phyloP scores from a whole-genome alignment of 2,797 vertebrate genomes.

The Astyanax mexicanus region DNA sequence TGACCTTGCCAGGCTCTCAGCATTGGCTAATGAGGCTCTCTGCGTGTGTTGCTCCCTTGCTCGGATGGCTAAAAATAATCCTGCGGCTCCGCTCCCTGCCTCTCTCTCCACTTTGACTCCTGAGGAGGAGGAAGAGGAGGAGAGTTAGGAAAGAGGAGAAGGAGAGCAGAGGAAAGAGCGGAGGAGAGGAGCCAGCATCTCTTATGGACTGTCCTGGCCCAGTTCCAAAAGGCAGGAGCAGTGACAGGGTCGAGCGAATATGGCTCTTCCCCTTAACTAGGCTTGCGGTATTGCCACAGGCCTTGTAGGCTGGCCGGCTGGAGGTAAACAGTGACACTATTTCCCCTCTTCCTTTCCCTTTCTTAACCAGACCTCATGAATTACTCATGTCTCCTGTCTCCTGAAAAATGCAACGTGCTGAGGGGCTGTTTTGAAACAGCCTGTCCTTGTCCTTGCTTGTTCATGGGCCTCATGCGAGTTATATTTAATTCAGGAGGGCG shows the following conservation, averaged over 20 bases:
- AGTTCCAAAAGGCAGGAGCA: slow-evolving; percentile 40
- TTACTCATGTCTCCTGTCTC: slow-evolving; percentile 59
- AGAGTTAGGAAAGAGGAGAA: background rate
- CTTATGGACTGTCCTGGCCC: slow-evolving; percentile 17
- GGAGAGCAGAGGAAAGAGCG: background rate
- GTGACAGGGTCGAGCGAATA: slow-evolving; percentile 46
- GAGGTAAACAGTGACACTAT: slow-evolving; percentile 58
- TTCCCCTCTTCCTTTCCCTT: slow-evolving; percentile 42
- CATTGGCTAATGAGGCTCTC: slow-evolving; percentile 38
- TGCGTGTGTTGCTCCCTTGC: slow-evolving; percentile 20
- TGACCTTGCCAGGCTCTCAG: slow-evolving; percentile 29
- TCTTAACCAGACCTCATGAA: slow-evolving; percentile 59
- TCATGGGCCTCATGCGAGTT: slow-evolving; percentile 51
- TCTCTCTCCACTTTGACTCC: background rate
- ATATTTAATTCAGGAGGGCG: slow-evolving; percentile 52
- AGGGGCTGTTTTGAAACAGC: slow-evolving; percentile 57
- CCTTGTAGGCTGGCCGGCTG: slow-evolving; percentile 43
- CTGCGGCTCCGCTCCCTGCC: slow-evolving; percentile 5
- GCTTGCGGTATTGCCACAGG: slow-evolving; percentile 44
- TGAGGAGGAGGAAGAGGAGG: slow-evolving; percentile 21
- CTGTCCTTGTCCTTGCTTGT: slow-evolving; percentile 61
- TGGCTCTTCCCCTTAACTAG: slow-evolving; percentile 51
- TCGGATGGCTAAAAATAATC: slow-evolving; percentile 47
- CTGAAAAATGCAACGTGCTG: slow-evolving; percentile 61
- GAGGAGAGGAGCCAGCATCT: background rate